Base-by-base conservation (phyloP, 92 coral and sea anemone genomes). In the Ricordea florida region DNA sequence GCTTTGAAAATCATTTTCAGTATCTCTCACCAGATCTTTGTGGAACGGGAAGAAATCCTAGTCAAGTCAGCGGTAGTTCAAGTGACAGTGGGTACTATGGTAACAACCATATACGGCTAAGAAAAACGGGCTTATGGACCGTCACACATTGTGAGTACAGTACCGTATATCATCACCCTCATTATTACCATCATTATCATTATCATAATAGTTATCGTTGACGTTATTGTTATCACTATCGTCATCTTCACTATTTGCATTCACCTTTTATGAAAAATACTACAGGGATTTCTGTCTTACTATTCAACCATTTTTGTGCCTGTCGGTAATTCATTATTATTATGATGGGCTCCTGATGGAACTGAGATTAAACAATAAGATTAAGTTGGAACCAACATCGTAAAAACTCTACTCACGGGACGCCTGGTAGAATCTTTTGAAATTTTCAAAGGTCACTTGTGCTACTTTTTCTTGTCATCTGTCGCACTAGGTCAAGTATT, bases 41-140 rank as follows among this genome's bases (percentile, higher is more conserved):
- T 57, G 74, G 65, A 63, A 66, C 75, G 33, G 87, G 69, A 34
- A 71, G 97, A 72, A 88, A 91, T 47, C 88, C 75, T 4, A 91
- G 97, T 55, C 97, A 91, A 76, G 91, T 91, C 89, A 91, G 97
- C 85, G 97, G 97, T 43, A 81, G 97, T 61, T 91, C 97, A 5
- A 70, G 82, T 9, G 97, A 91, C 89, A 91, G 97, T 68, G 97
- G 97, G 74, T 91, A 91, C 82, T 93, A 91, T 67, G 93, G 92
- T 40, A 84, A 83, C 61, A 90, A 57, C 55, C 71, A 66, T 44
- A 46, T 37, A 26, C 88, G 92, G 46, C 89, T 87, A 64, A 84
- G 92, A 79, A 85, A 85, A 68, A 68, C 92, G 21, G 97, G 92
- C 58, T 77, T 91, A 24, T 91, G 97, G 92, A 73, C 87, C 49